Evolutionary conservation across 1,140 invertebrate genomes (phyloP), one percentile per base, ranked within the genome.

Genomic region (Psilanteris sp.): DNA sequence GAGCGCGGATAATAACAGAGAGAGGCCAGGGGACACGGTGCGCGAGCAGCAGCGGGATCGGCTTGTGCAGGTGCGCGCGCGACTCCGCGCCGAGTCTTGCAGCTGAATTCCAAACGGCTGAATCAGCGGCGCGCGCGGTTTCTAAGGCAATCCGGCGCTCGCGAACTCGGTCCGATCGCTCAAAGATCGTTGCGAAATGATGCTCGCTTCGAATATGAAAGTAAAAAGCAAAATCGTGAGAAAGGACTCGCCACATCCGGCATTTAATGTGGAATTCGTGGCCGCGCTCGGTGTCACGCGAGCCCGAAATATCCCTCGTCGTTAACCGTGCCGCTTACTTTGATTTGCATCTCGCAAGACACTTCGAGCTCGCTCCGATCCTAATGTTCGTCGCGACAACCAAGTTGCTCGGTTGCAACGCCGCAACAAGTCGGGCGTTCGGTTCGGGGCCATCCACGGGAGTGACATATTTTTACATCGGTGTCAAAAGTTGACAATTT

Each of bases 71-170:
- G 48, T 73, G 43, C 64, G 57, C 39, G 37, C 62, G 67, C 7
- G 41, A 20, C 2, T 20, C 2, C 73, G 20, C 64, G 71, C 29
- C 55, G 59, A 75, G 10, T 52, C 27, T 61, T 57, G 50, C 14
- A 36, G 67, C 74, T 54, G 54, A 79, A 81, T 79, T 79, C 79
- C 59, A 43, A 11, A 37, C 36, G 0, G 8, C 20, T 83, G 80
- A 80, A 66, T 77, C 79, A 78, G 50, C 27, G 15, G 31, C 3
- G 11, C 9, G 11, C 36, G 46, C n/a, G n/a, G n/a, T 46, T 59
- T 43, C 27, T 59, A 44, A 44, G 27, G 18, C 20, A 34, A n/a
- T 61, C 41, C 18, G n/a, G 3, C 13, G 8, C 15, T 20, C 34
- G 14, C 32, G 50, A 3, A 9, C 9, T 6, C 6, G 10, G n/a